Evolutionary conservation across 2,113 vertebrate species (phyloP).

Genomic region (Nipponia nippon): DNA sequence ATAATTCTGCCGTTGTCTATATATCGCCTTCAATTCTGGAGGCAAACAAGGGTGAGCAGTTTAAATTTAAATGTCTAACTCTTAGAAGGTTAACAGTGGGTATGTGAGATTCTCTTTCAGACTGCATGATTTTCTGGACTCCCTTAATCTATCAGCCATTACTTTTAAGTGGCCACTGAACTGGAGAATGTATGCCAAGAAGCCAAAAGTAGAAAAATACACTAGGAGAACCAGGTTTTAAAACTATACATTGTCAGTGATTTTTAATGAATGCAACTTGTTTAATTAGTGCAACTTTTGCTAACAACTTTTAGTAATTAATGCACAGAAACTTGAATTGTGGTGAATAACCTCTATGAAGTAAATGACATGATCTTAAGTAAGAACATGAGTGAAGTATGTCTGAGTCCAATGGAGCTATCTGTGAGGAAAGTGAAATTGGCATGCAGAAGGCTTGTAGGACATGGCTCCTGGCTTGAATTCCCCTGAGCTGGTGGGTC

Average conservation of each 20-base stretch:
- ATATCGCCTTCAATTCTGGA: background rate
- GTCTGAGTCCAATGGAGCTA: background rate
- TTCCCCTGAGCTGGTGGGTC: background rate
- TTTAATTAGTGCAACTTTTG: background rate
- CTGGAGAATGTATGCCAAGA: background rate
- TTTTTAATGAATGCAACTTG: background rate
- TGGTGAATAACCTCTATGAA: background rate
- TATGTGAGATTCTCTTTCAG: background rate
- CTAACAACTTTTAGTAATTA: background rate
- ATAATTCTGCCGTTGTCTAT: background rate
- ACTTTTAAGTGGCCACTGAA: background rate
- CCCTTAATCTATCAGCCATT: background rate
- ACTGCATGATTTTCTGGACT: background rate
- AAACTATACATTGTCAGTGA: background rate
- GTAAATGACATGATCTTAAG: background rate
- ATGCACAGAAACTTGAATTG: background rate
- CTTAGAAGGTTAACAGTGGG: background rate
- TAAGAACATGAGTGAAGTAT: background rate
- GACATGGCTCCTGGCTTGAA: background rate
- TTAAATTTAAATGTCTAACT: background rate
- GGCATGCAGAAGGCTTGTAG: background rate
- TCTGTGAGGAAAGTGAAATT: background rate
- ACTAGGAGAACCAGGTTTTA: background rate
- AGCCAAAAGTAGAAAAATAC: background rate
- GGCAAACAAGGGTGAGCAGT: background rate